Percentiles rank a stretch among this genome's conserved stretches.
Conservation (phyloP, 2,113 vertebrate species). For the Pelmatolapia mariae region DNA sequence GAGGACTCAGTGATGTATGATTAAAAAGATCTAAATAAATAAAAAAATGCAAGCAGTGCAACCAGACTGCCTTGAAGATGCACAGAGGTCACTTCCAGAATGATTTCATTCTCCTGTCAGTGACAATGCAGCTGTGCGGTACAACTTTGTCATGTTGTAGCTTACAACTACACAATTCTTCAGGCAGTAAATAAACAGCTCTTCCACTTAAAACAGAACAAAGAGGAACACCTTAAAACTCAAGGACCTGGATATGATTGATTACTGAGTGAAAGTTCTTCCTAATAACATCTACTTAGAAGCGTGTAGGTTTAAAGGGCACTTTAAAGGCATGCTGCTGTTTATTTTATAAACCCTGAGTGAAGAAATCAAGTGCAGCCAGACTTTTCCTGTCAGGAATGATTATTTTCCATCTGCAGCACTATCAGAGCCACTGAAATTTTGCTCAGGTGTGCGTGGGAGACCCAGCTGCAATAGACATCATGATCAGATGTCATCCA, state of each 20-base stretch:
- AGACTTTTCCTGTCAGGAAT: not conserved
- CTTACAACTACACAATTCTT: not conserved
- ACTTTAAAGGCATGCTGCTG: not conserved
- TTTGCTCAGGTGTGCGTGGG: not conserved
- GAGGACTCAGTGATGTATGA: not conserved
- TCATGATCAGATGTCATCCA: constrained; percentile 27
- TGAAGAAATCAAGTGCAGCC: not conserved
- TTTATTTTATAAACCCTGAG: not conserved
- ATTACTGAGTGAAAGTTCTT: not conserved
- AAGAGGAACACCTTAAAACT: not conserved
- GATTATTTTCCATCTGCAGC: not conserved
- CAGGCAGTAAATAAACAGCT: rapidly evolving
- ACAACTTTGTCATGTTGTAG: not conserved
- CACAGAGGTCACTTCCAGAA: not conserved
- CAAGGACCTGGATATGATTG: not conserved
- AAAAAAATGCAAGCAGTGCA: not conserved
- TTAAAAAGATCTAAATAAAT: not conserved
- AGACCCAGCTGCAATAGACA: not conserved
- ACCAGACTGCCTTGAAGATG: not conserved
- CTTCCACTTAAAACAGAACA: not conserved
- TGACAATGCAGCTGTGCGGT: not conserved
- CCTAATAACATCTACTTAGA: not conserved
- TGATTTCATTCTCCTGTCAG: not conserved
- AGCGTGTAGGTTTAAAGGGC: not conserved
- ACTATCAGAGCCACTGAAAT: not conserved